phyloP scores from a whole-genome alignment of 2,888 invertebrate species.

The Halictus ligatus region DNA sequence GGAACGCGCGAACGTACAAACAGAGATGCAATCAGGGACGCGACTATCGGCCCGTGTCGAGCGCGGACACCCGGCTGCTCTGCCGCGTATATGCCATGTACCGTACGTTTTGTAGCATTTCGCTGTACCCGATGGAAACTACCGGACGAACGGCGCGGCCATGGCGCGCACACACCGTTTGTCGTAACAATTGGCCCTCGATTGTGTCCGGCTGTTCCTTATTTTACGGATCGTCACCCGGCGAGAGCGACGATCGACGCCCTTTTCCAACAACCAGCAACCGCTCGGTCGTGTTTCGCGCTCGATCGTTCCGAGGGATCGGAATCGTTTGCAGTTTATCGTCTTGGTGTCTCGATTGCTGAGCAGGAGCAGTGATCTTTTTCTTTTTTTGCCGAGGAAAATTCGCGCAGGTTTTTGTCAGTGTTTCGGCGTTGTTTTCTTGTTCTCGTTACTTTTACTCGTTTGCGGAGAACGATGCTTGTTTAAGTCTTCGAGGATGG shows the following conservation, averaged over 20 bases:
- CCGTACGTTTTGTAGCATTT: conserved; percentile 63
- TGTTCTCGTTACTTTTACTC: too few relatives aligned
- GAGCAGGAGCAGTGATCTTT: not conserved
- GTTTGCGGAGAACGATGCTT: too few relatives aligned
- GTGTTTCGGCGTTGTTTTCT: too few relatives aligned
- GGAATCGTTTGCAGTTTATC: not conserved
- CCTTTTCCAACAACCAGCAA: conserved; percentile 14
- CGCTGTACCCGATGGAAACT: conserved; percentile 40
- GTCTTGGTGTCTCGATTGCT: not conserved
- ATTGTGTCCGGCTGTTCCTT: conserved; percentile 39
- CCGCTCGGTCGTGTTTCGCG: conserved; percentile 6
- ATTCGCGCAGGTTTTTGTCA: too few relatives aligned
- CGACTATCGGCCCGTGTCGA: conserved; percentile 66
- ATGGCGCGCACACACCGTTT: conserved; percentile 27
- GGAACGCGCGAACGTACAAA: conserved; percentile 69
- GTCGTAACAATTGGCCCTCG: conserved; percentile 46
- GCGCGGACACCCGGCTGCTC: conserved; percentile 59
- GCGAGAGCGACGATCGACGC: conserved; percentile 9
- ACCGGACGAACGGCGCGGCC: conserved; percentile 24
- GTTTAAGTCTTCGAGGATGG: too few relatives aligned
- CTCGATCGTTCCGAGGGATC: not conserved
- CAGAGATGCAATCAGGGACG: conserved; percentile 76
- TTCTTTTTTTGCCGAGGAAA: too few relatives aligned
- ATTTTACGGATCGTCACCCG: conserved; percentile 15
- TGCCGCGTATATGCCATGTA: conserved; percentile 41